A percentile compares a stretch with the other conserved stretches of the same genome.
Conservation (phyloP, 2,113 vertebrate species). For the Neomonachus schauinslandi region DNA sequence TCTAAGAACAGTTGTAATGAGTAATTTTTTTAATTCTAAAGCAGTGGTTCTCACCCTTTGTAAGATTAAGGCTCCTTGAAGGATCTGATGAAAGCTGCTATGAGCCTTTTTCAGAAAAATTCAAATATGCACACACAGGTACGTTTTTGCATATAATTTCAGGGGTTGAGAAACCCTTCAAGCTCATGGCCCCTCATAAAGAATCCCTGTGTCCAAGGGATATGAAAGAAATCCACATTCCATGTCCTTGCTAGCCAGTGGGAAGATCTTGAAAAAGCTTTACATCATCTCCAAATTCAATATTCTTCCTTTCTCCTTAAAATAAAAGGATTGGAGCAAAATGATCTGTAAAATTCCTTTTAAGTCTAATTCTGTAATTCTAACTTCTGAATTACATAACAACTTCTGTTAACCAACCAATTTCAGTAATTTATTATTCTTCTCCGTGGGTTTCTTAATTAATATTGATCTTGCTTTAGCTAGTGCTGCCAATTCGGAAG, state of each 20-base stretch:
- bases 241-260: neutral
- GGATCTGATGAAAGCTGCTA: neutral
- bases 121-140: neutral
- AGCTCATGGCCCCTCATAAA: neutral
- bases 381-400: constrained; percentile 39
- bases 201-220: neutral
- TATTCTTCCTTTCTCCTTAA: neutral
- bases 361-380: constrained; percentile 20
- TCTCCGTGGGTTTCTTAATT: constrained; percentile 68
- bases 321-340: neutral
- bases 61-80: neutral
- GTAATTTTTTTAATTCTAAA: neutral
- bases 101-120: neutral
- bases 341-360: neutral
- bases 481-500: constrained; percentile 54
- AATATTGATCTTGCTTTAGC: constrained; percentile 75
- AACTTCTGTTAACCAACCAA: constrained; percentile 26
- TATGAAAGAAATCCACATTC: neutral
- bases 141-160: neutral
- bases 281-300: neutral
- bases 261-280: neutral
- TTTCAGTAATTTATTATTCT: constrained; percentile 69
- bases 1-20: neutral
- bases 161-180: neutral
- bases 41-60: neutral